Conservation (phyloP, 2,888 invertebrate species). For the Ypsolopha sequella region DNA sequence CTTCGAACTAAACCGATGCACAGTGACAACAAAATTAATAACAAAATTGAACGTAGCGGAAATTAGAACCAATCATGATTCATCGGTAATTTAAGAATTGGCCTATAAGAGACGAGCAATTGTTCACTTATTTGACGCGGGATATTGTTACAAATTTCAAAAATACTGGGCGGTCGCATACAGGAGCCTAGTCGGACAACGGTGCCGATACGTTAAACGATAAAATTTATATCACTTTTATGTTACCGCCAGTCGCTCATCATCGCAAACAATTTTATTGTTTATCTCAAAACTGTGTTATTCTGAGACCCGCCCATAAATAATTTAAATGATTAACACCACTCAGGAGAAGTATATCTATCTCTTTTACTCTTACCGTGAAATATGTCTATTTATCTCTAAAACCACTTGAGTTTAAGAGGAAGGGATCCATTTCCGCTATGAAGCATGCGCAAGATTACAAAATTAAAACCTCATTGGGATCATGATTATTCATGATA, state of each 20-base stretch:
- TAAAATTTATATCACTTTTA: conserved; percentile 6
- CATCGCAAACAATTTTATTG: conserved; percentile 9
- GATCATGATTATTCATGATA: background rate
- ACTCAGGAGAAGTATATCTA: conserved; percentile 9
- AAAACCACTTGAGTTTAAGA: conserved; percentile 12
- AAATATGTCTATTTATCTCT: conserved; percentile 7
- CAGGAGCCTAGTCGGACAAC: too few species aligned
- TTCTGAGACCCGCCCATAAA: conserved; percentile 12
- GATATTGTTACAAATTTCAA: too few species aligned
- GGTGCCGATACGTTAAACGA: too few species aligned
- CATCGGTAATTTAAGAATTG: too few species aligned
- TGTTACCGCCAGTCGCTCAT: conserved; percentile 1
- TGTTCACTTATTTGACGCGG: too few species aligned
- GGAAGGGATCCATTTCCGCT: conserved; percentile 14
- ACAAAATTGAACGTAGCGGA: too few species aligned
- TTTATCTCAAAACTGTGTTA: conserved; percentile 10
- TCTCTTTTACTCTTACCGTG: conserved; percentile 8
- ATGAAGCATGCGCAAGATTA: conserved; percentile 10
- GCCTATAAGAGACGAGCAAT: too few species aligned
- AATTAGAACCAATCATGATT: too few species aligned
- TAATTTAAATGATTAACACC: conserved; percentile 13
- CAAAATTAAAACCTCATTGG: conserved; percentile 15
- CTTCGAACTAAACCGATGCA: too few species aligned
- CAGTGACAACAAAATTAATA: too few species aligned
- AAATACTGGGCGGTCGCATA: too few species aligned